Percentiles rank a stretch among this genome's conserved stretches.
Evolutionary conservation across 2,113 vertebrate species (phyloP).

Genomic region (Haemorhous mexicanus): DNA sequence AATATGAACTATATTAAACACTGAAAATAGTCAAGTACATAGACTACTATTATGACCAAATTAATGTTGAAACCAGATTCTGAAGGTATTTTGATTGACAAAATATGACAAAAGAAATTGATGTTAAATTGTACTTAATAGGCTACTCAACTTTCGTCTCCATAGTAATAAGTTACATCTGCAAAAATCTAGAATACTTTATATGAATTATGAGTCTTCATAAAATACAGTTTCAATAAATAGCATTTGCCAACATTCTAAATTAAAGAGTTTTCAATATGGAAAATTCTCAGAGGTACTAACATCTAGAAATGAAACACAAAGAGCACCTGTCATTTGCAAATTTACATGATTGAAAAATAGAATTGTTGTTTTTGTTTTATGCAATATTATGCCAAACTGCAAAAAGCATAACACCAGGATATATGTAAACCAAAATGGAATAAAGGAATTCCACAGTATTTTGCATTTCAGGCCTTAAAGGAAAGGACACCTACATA

Average conservation of each 20-base stretch:
- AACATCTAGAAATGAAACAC: background rate
- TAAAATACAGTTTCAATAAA: background rate
- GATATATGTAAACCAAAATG: background rate
- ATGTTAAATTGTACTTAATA: background rate
- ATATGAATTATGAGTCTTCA: background rate
- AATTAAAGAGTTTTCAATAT: background rate
- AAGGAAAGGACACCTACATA: background rate
- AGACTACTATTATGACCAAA: background rate
- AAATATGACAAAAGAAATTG: background rate
- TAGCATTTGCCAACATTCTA: background rate
- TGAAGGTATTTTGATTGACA: background rate
- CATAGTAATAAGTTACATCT: background rate
- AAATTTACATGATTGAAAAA: background rate
- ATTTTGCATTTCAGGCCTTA: background rate
- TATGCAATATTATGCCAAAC: background rate
- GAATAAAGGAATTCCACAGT: background rate
- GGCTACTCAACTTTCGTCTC: background rate
- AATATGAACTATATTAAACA: background rate
- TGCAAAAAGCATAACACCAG: background rate
- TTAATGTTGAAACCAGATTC: background rate
- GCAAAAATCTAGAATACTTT: background rate
- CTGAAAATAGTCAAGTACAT: background rate
- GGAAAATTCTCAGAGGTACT: background rate
- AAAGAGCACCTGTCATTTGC: background rate
- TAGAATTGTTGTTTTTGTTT: background rate